These are phyloP conservation scores for Sepiola atlantica DNA, from an alignment of 2,888 invertebrate genomes.

Conservation along the genomic window DNA sequence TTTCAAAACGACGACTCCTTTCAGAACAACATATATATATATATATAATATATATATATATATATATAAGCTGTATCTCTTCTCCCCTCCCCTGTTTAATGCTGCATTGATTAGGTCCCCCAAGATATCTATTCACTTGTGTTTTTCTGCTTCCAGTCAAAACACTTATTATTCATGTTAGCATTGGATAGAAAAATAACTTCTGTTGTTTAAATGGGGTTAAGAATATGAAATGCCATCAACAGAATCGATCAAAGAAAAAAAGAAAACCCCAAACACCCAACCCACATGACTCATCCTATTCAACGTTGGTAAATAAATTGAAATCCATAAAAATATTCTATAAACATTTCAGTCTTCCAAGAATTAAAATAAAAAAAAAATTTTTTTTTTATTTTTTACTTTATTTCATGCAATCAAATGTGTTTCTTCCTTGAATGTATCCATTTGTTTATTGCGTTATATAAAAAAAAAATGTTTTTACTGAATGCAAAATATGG, in stretches of 20 bases:
- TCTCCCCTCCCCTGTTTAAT: not conserved
- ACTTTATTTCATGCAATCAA: too few species aligned
- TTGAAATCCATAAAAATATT: not conserved
- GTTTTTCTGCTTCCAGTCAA: not conserved
- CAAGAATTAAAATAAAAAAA: too few species aligned
- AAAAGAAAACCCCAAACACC: not conserved
- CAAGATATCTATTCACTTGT: not conserved
- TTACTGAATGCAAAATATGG: too few species aligned
- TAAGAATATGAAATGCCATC: not conserved
- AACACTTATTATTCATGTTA: not conserved
- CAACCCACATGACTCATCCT: not conserved
- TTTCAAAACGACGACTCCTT: too few species aligned
- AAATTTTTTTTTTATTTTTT: too few species aligned
- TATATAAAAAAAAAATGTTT: too few species aligned
- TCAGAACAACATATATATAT: too few species aligned
- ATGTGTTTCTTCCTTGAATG: too few species aligned
- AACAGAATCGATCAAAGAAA: slow-evolving; percentile 4
- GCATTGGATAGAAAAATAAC: not conserved
- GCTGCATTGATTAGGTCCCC: not conserved
- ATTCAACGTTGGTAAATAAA: not conserved
- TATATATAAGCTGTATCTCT: too few species aligned
- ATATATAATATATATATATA: too few species aligned
- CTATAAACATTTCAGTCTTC: too few species aligned
- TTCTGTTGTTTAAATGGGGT: not conserved
- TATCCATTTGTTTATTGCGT: too few species aligned